Evolutionary conservation across 2,113 vertebrate genomes (phyloP).

Genomic region (Ammodytes marinus): DNA sequence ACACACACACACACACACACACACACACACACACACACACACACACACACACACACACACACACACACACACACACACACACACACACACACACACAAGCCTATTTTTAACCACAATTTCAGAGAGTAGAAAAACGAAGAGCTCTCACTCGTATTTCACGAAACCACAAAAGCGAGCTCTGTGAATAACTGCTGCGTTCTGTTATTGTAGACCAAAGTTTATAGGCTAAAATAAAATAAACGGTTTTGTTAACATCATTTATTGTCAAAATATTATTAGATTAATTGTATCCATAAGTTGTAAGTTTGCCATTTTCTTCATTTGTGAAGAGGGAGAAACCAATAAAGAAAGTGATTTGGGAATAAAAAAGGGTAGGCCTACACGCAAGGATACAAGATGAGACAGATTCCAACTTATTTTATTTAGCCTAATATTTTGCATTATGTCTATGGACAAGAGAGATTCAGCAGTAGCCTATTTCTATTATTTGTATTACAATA

Average conservation of each 20-base stretch:
- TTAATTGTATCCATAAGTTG: neutral
- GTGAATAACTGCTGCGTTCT: neutral
- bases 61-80: no score
- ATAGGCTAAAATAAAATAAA: neutral
- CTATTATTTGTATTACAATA: no score
- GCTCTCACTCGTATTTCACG: constrained; percentile 25
- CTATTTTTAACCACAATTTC: constrained; percentile 64
- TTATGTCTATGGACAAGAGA: neutral
- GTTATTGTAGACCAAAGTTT: neutral
- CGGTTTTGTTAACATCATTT: neutral
- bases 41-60: no score
- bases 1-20: no score
- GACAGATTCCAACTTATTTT: neutral
- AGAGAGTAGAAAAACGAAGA: constrained; percentile 24
- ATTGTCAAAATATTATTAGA: neutral
- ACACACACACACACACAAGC: neutral
- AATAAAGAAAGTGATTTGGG: neutral
- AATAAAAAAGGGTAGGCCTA: neutral
- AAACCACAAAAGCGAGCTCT: neutral
- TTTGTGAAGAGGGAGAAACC: neutral
- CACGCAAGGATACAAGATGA: neutral
- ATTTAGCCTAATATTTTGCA: no score
- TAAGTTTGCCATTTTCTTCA: neutral
- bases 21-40: no score
- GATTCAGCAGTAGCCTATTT: neutral